Base-by-base conservation (phyloP, 1,140 invertebrate genomes). In the Drosophila takahashii region DNA sequence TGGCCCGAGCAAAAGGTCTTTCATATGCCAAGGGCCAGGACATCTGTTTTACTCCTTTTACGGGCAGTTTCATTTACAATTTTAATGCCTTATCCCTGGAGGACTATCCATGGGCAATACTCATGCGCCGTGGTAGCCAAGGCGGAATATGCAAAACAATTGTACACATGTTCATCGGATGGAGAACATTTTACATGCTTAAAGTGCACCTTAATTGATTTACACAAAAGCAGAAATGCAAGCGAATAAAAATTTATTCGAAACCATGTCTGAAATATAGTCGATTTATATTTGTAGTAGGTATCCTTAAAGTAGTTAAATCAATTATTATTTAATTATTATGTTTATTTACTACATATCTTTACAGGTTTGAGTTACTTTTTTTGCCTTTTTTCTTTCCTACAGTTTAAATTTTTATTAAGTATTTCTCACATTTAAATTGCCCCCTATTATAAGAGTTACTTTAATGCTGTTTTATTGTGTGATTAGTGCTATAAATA, bases 21-120 rank as follows among this genome's bases (percentile, higher is more conserved):
- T 66, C 11, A 15, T 45, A 27, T 32, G 32, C 47, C 45, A 45
- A 10, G 4, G 41, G 45, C 39, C 44, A 27, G 45, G 26, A 41
- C 69, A 72, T 71, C 47, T 70, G 45, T 59, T 42, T 41, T 39
- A 26, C 59, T 64, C 27, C 36, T n/a, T 39, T 61, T 34, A 44
- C 27, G 18, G 47, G 41, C 41, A 53, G 41, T 39, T 53, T 53
- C 37, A 61, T 72, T 39, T 29, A 45, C n/a, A 73, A 29, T 36
- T 34, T 72, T 72, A 61, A 53, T 48, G 48, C 32, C 13, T 1
- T 37, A 47, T 45, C 11, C 64, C 61, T 16, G n/a, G 10, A 26
- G 41, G 9, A 44, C 18, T 15, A 36, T 36, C 62, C 22, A 66
- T 32, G 36, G 62, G 39, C 16, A 67, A 56, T 70, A 56, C 34